These are phyloP conservation scores for Margaritifera margaritifera DNA, from an alignment of 2,888 invertebrate genomes.

Conservation along the genomic window DNA sequence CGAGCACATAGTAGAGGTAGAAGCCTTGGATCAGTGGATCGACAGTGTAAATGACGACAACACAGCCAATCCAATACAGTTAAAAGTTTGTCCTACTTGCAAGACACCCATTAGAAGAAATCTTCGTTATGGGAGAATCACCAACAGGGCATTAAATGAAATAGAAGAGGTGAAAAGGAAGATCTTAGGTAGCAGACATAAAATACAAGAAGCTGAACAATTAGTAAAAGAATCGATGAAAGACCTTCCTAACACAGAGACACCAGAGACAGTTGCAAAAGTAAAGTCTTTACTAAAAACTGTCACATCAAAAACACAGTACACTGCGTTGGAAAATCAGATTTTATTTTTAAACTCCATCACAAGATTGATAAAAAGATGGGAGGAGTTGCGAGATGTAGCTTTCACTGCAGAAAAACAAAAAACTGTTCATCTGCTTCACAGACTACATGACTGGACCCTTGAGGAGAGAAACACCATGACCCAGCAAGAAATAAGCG, in stretches of 20 bases:
- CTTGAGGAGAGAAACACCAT: slow-evolving; percentile 23
- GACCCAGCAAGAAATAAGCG: slow-evolving; percentile 41
- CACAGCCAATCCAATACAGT: slow-evolving; percentile 59
- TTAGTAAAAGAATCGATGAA: slow-evolving; percentile 11
- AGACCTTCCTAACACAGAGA: background rate
- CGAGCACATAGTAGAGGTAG: slow-evolving; percentile 69
- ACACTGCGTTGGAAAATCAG: slow-evolving; percentile 30
- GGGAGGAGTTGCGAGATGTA: slow-evolving; percentile 16
- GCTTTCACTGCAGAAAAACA: slow-evolving; percentile 5
- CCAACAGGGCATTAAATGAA: slow-evolving; percentile 72
- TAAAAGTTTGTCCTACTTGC: slow-evolving; percentile 77
- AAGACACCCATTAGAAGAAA: slow-evolving; percentile 78
- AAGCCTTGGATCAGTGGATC: slow-evolving; percentile 71
- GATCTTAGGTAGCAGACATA: slow-evolving; percentile 26
- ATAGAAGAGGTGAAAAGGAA: slow-evolving; percentile 66
- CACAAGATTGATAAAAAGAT: slow-evolving; percentile 12
- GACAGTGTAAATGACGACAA: slow-evolving; percentile 68
- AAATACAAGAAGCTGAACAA: slow-evolving; percentile 10
- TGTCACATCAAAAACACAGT: slow-evolving; percentile 22
- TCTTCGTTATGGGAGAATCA: slow-evolving; percentile 77
- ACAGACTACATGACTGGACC: slow-evolving; percentile 27
- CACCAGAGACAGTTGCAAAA: slow-evolving; percentile 3
- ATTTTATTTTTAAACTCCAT: slow-evolving; percentile 13
- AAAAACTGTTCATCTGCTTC: slow-evolving; percentile 11
- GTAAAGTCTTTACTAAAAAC: slow-evolving; percentile 10